These are phyloP conservation scores for Archocentrus centrarchus DNA, from an alignment of 2,113 vertebrate genomes.

Conservation along the genomic window DNA sequence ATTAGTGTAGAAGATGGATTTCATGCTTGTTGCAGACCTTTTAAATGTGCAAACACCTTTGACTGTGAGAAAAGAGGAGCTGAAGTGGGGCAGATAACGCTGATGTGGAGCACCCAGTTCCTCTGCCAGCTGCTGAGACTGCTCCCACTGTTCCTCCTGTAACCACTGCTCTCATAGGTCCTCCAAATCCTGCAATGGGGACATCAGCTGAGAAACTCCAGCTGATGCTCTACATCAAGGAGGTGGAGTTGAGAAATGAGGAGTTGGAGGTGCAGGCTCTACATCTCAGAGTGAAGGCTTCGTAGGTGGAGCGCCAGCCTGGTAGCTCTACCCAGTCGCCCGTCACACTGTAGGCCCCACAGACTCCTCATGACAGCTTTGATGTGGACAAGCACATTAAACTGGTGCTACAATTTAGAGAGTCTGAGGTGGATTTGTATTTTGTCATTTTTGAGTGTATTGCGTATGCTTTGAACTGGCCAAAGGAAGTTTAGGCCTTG, in stretches of 20 bases:
- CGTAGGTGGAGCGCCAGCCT: too few species aligned
- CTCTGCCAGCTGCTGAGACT: accelerated
- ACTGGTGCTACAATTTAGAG: too few species aligned
- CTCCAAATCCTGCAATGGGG: not conserved
- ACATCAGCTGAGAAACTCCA: not conserved
- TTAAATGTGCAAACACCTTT: not conserved
- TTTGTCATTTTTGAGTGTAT: too few species aligned
- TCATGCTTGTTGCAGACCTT: not conserved
- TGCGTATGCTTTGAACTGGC: too few species aligned
- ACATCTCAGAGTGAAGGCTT: not conserved
- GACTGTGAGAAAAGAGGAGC: not conserved
- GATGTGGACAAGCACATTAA: too few species aligned
- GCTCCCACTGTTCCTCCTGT: not conserved
- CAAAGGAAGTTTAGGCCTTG: too few species aligned
- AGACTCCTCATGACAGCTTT: too few species aligned
- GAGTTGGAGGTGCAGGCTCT: not conserved
- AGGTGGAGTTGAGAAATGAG: accelerated
- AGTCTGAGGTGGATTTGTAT: too few species aligned
- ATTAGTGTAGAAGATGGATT: not conserved
- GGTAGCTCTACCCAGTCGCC: too few species aligned
- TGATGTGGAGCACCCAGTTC: not conserved
- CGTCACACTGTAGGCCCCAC: too few species aligned
- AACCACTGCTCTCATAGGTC: accelerated
- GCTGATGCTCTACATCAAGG: not conserved
- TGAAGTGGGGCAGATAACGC: not conserved